Conservation (phyloP, 2,888 invertebrate species). For the Lottia gigantea region DNA sequence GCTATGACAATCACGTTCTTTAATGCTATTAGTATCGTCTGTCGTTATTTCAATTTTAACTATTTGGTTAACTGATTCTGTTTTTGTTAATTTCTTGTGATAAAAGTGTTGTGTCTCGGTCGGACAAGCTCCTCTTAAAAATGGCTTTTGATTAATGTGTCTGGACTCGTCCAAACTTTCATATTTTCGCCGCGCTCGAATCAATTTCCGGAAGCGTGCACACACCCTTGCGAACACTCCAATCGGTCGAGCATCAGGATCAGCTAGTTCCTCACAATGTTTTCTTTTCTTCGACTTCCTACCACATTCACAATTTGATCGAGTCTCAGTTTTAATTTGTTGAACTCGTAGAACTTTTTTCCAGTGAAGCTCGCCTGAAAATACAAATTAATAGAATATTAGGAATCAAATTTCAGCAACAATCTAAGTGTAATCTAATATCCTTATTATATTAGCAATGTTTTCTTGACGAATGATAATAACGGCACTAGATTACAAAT, state of each 20-base stretch:
- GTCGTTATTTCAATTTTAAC: not conserved
- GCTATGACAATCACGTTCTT: not conserved
- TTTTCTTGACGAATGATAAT: too few species aligned
- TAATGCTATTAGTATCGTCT: constrained; percentile 5
- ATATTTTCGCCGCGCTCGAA: not conserved
- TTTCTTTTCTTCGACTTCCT: not conserved
- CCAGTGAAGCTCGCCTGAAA: not conserved
- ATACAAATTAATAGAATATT: not conserved
- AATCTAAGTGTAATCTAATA: too few species aligned
- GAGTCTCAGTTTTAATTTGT: not conserved
- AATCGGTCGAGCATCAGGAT: not conserved
- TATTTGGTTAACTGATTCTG: not conserved
- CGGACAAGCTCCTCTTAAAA: not conserved
- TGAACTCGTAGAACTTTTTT: not conserved
- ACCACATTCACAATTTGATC: not conserved
- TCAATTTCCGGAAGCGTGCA: not conserved
- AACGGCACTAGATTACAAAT: too few species aligned
- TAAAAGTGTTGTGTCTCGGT: not conserved
- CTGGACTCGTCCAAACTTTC: not conserved
- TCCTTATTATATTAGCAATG: too few species aligned
- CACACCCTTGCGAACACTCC: not conserved
- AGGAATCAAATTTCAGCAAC: too few species aligned
- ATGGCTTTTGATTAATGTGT: not conserved
- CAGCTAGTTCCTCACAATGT: not conserved
- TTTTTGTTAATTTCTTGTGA: not conserved